These are phyloP conservation scores for Rattus rattus DNA, from an alignment of 2,113 vertebrate genomes.

Conservation along the genomic window DNA sequence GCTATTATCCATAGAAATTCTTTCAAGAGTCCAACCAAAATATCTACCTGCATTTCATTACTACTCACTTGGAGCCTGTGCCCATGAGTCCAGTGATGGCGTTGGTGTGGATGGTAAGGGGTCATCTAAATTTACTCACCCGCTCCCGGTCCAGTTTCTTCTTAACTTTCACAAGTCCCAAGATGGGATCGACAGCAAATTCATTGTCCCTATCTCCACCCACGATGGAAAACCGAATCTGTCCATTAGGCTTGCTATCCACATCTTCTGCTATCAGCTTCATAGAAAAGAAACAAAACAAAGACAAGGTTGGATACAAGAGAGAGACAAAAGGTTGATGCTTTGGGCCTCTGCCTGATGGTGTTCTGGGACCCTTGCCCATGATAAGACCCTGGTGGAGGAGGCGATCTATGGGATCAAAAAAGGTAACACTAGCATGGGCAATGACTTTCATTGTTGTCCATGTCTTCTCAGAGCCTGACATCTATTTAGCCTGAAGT, in stretches of 20 bases:
- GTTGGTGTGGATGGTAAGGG: background rate
- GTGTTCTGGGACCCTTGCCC: background rate
- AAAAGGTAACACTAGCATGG: background rate
- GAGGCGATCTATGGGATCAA: background rate
- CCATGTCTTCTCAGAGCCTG: background rate
- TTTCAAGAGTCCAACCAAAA: conserved; percentile 1
- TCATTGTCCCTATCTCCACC: conserved; percentile 93
- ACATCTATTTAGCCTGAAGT: background rate
- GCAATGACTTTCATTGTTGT: background rate
- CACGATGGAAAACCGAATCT: conserved; percentile 94
- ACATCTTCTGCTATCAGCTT: conserved; percentile 96
- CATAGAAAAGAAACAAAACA: conserved; percentile 49
- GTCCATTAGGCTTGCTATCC: conserved; percentile 94
- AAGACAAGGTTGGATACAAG: background rate
- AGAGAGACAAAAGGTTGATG: background rate
- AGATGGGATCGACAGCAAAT: conserved; percentile 93
- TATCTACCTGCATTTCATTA: background rate
- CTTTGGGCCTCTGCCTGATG: background rate
- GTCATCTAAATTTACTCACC: conserved; percentile 86
- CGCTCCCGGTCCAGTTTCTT: conserved; percentile 96
- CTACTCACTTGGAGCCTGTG: background rate
- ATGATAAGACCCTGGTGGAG: background rate
- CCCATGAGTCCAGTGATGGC: background rate
- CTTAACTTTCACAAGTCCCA: conserved; percentile 95
- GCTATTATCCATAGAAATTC: background rate